These are phyloP conservation scores for Arenaria interpres DNA, from an alignment of 2,113 vertebrate genomes.

Conservation along the genomic window DNA sequence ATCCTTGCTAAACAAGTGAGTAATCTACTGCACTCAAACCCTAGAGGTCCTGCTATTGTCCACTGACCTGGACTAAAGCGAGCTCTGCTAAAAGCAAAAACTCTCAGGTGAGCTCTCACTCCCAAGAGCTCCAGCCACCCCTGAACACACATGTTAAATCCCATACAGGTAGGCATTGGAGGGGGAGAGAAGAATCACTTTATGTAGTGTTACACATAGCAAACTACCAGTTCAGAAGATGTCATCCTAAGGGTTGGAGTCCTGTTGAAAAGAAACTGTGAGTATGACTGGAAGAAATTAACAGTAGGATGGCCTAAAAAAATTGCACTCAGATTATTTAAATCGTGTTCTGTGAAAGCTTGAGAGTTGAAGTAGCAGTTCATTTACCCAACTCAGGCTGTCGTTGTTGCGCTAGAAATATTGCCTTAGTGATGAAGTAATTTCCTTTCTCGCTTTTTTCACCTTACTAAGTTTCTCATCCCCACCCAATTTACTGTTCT, in stretches of 20 bases:
- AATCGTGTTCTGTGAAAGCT: not conserved
- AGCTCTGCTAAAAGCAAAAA: not conserved
- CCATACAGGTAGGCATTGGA: rapidly evolving
- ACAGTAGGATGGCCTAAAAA: not conserved
- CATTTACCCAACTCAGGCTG: not conserved
- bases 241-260: not conserved
- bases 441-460: not conserved
- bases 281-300: not conserved
- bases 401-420: not conserved
- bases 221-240: not conserved
- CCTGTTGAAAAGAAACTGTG: not conserved
- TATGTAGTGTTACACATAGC: not conserved
- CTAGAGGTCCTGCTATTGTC: not conserved
- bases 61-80: not conserved
- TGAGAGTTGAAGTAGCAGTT: not conserved
- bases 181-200: not conserved
- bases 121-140: not conserved
- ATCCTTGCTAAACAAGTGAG: not conserved
- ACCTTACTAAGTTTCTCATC: not conserved
- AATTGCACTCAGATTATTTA: not conserved
- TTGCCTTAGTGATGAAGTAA: not conserved
- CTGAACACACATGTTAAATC: not conserved
- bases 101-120: not conserved
- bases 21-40: not conserved
- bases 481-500: not conserved